phyloP scores from a whole-genome alignment of 2,888 invertebrate species.

The Acanthopleura granulata region DNA sequence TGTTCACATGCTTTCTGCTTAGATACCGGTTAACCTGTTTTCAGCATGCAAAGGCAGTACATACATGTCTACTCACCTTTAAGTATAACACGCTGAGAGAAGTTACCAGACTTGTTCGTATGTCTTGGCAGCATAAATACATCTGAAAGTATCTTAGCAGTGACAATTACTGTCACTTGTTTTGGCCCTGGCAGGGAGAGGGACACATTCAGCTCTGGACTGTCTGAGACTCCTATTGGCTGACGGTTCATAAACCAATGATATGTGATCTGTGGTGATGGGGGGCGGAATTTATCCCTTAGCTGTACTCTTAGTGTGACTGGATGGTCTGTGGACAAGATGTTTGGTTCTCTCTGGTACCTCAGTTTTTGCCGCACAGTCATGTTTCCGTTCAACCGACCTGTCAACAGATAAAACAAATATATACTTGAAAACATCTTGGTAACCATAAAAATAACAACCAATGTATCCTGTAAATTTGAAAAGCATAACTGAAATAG shows the following conservation, averaged over 20 bases:
- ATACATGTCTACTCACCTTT: slow-evolving; percentile 32
- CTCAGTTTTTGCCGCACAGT: slow-evolving; percentile 28
- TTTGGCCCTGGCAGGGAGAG: not conserved
- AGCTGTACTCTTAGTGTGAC: slow-evolving; percentile 15
- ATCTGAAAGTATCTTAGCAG: not conserved
- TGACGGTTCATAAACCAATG: not conserved
- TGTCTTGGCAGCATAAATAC: not conserved
- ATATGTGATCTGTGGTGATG: not conserved
- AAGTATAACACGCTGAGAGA: slow-evolving; percentile 22
- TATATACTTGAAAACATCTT: too few species aligned
- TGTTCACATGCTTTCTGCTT: too few species aligned
- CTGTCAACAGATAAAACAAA: slow-evolving; percentile 23
- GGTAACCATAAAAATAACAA: too few species aligned
- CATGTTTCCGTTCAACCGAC: slow-evolving; percentile 35
- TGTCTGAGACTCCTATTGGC: not conserved
- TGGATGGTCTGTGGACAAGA: slow-evolving; percentile 32
- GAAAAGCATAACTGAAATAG: too few species aligned
- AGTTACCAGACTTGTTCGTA: slow-evolving; percentile 21
- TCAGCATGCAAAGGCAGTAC: not conserved
- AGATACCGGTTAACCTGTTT: too few species aligned
- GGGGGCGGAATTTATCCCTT: not conserved
- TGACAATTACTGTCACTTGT: not conserved
- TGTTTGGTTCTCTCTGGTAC: slow-evolving; percentile 28
- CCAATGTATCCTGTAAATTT: too few species aligned
- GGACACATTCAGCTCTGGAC: not conserved